Conservation (phyloP, 2,888 invertebrate species). For the Eupithecia dodoneata region DNA sequence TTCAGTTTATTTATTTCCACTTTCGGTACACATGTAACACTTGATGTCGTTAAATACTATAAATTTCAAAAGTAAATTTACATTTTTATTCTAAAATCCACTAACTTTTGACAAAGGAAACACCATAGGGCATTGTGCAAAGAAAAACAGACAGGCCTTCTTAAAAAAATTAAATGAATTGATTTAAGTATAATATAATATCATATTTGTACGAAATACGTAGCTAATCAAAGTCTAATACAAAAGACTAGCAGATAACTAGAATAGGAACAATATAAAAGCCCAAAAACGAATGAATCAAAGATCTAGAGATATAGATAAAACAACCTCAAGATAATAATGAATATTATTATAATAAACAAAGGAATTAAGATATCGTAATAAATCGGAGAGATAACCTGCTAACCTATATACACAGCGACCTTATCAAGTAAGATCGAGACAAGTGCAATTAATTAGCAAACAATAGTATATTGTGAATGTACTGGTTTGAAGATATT, state of each 20-base stretch:
- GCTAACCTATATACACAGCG: constrained; percentile 39
- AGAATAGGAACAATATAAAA: neutral
- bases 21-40: no score
- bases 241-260: neutral
- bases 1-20: no score
- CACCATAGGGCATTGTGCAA: no score
- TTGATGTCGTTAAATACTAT: no score
- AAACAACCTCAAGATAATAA: neutral
- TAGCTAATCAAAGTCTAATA: neutral
- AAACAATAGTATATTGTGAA: constrained; percentile 36
- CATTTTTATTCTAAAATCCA: no score
- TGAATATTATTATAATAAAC: constrained; percentile 8
- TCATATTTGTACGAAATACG: no score
- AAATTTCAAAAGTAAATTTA: no score
- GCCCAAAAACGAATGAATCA: neutral
- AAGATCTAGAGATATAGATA: neutral
- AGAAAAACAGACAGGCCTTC: no score
- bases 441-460: constrained; percentile 38
- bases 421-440: constrained; percentile 38
- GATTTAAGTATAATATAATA: no score
- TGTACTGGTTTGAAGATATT: constrained; percentile 15
- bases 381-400: constrained; percentile 40
- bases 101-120: no score
- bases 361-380: constrained; percentile 22
- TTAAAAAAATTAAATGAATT: no score